Percentiles rank a stretch among this genome's conserved stretches.
Conservation (phyloP, 1,140 invertebrate genomes). For the Mizuhopecten yessoensis region DNA sequence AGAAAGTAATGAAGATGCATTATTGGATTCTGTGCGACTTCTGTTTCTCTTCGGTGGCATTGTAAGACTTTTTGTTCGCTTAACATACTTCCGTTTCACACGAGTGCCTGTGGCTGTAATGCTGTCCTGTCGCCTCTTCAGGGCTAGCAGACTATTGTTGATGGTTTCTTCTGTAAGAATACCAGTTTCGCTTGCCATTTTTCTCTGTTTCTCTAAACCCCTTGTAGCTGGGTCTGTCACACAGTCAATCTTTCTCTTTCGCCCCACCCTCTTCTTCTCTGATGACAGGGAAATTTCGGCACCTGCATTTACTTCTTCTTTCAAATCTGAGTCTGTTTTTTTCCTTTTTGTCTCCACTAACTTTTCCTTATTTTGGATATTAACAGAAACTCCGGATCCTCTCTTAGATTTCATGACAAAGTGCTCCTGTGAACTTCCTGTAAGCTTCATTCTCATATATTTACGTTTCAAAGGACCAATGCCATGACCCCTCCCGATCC, state of each 20-base stretch:
- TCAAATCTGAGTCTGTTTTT: neutral
- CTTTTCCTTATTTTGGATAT: neutral
- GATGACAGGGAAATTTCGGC: too few species aligned
- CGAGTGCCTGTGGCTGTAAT: neutral
- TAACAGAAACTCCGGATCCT: neutral
- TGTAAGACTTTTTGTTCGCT: conserved; percentile 9
- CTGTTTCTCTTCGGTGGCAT: neutral
- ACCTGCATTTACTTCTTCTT: neutral
- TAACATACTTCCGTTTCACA: neutral
- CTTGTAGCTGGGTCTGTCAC: neutral
- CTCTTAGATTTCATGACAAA: neutral
- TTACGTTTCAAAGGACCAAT: neutral
- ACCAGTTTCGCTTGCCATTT: neutral
- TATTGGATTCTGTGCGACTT: neutral
- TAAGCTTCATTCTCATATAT: conserved; percentile 22
- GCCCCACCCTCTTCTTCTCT: neutral
- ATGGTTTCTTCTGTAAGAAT: conserved; percentile 2
- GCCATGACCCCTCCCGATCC: neutral
- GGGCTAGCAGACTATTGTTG: conserved; percentile 22
- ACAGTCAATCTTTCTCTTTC: conserved; percentile 26
- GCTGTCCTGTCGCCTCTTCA: conserved; percentile 20
- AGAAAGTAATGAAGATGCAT: neutral
- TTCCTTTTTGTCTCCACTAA: neutral
- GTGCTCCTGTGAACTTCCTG: neutral
- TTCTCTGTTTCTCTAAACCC: neutral